Conservation (phyloP, 1,140 invertebrate genomes). For the Trinorchestia longiramus region DNA sequence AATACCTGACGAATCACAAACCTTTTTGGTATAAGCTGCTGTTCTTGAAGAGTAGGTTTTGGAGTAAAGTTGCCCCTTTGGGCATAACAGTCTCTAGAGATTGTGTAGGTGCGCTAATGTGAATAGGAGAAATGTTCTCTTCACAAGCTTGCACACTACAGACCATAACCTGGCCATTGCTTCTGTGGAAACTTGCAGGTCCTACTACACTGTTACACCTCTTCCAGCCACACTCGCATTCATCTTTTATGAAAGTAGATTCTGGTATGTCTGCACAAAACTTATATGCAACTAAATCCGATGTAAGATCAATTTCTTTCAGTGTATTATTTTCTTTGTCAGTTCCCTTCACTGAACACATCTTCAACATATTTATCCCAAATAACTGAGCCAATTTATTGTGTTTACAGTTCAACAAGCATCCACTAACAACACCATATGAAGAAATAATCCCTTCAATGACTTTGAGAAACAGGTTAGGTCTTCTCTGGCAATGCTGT, state of each 20-base stretch:
- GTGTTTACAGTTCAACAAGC: neutral
- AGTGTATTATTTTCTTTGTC: neutral
- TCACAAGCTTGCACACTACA: neutral
- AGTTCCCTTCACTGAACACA: neutral
- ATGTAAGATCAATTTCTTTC: neutral
- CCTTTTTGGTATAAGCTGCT: neutral
- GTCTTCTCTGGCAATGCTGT: neutral
- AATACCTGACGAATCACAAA: too few species aligned
- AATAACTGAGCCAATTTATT: neutral
- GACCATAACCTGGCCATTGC: neutral
- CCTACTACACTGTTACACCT: neutral
- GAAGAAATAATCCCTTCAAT: neutral
- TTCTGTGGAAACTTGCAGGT: neutral
- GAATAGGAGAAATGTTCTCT: neutral
- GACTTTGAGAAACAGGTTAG: neutral
- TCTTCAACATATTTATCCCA: neutral
- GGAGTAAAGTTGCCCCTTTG: neutral
- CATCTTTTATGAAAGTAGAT: neutral
- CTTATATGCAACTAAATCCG: neutral
- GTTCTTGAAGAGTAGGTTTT: neutral
- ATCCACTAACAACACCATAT: neutral
- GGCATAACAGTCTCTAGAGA: neutral
- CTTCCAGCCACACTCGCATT: neutral
- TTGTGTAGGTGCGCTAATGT: neutral
- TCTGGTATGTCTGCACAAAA: neutral